Percentiles rank a stretch among this genome's conserved stretches.
Evolutionary conservation across 2,797 vertebrate species (phyloP).

Genomic region (Sebastes iracundus): DNA sequence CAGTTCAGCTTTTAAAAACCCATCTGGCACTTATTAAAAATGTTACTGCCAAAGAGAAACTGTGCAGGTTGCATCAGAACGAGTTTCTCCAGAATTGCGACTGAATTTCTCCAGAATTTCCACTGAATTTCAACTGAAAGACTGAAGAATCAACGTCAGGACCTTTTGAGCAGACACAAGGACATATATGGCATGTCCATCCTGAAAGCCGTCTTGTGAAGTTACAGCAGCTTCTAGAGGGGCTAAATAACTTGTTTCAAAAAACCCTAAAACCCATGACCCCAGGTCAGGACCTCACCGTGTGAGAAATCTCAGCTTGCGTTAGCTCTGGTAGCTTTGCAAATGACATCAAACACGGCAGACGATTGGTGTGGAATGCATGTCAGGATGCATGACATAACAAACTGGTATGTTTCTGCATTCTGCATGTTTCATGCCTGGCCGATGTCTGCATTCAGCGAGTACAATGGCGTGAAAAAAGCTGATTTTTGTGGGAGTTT

Average conservation of each 20-base stretch:
- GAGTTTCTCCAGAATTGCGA: not conserved
- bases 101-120: not conserved
- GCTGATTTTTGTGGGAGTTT: not conserved
- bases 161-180: not conserved
- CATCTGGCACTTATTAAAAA: not conserved
- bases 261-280: not conserved
- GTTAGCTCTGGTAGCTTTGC: not conserved
- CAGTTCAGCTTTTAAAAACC: not conserved
- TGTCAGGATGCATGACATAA: not conserved
- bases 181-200: not conserved
- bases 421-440: slow-evolving; percentile 7
- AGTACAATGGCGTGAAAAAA: not conserved
- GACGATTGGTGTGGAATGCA: slow-evolving; percentile 5
- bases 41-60: not conserved
- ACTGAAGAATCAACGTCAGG: not conserved
- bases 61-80: not conserved
- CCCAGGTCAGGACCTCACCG: not conserved
- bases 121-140: not conserved
- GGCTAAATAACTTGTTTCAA: not conserved
- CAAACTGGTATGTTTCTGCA: not conserved
- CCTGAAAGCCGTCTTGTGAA: not conserved
- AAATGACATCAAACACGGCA: not conserved
- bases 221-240: not conserved
- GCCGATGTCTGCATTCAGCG: not conserved
- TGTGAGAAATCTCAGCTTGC: slow-evolving; percentile 5